phyloP scores from a whole-genome alignment of 2,113 vertebrate species.

The Zosterops pallidus region DNA sequence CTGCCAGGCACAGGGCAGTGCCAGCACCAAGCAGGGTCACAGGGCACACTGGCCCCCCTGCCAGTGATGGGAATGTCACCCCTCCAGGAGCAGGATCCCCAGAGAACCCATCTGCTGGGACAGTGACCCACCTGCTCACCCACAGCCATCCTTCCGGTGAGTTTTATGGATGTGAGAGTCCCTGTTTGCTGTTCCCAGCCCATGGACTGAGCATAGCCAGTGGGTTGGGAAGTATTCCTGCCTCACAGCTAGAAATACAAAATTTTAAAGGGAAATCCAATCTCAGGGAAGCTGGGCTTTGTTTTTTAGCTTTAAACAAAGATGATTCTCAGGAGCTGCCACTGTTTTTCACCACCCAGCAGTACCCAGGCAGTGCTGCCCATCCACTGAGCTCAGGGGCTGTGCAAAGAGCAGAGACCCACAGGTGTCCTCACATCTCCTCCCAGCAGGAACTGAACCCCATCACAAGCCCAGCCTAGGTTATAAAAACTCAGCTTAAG shows the following conservation, averaged over 20 bases:
- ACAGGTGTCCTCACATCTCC: fast-evolving
- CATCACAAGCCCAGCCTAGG: fast-evolving
- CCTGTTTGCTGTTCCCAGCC: background rate
- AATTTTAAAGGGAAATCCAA: background rate
- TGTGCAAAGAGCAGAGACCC: fast-evolving
- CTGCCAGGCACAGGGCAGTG: background rate
- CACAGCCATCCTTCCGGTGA: background rate
- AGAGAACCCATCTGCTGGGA: background rate
- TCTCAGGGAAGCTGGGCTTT: background rate
- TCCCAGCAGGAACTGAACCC: background rate
- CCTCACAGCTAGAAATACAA: background rate
- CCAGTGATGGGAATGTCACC: background rate
- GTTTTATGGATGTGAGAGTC: background rate
- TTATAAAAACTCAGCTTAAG: background rate
- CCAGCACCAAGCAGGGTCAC: fast-evolving
- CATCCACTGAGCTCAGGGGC: background rate
- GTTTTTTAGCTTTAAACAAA: background rate
- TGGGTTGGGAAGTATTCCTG: background rate
- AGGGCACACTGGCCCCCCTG: fast-evolving
- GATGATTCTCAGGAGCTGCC: background rate
- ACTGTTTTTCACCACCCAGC: background rate
- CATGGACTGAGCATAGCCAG: fast-evolving
- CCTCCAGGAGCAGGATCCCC: background rate
- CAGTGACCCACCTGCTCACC: background rate
- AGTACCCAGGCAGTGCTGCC: background rate